Conservation (phyloP, 2,888 invertebrate genomes). For the Hyposoter didymator region DNA sequence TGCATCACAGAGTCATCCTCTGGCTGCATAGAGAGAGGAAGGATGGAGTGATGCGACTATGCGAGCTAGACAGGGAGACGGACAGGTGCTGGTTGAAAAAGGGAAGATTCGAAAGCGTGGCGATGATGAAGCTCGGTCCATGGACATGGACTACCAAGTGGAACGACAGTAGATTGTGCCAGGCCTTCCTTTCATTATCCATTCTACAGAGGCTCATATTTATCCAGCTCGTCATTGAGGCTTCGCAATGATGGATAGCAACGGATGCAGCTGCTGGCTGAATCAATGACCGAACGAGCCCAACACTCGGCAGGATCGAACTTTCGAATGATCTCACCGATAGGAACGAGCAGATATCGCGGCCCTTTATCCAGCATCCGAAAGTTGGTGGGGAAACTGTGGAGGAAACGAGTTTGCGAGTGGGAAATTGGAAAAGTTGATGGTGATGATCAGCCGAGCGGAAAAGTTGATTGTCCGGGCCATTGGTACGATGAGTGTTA, state of each 20-base stretch:
- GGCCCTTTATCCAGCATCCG: not conserved
- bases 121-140: slow-evolving; percentile 27
- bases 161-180: slow-evolving; percentile 20
- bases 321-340: not conserved
- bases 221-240: slow-evolving; percentile 40
- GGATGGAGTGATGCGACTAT: slow-evolving; percentile 31
- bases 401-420: slow-evolving; percentile 12
- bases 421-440: slow-evolving; percentile 20
- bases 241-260: slow-evolving; percentile 29
- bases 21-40: slow-evolving; percentile 14
- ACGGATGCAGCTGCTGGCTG: not conserved
- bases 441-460: slow-evolving; percentile 14
- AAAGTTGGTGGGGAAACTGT: not conserved
- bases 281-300: slow-evolving; percentile 26
- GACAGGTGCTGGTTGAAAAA: slow-evolving; percentile 17
- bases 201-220: slow-evolving; percentile 1
- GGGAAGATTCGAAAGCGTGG: not conserved
- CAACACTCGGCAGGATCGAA: not conserved
- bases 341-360: not conserved
- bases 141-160: not conserved
- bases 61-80: not conserved
- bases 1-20: slow-evolving; percentile 31
- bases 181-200: slow-evolving; percentile 16
- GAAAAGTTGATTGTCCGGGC: slow-evolving; percentile 17
- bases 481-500: not conserved